phyloP scores from a whole-genome alignment of 2,888 invertebrate genomes.

The Megamerina dolium region DNA sequence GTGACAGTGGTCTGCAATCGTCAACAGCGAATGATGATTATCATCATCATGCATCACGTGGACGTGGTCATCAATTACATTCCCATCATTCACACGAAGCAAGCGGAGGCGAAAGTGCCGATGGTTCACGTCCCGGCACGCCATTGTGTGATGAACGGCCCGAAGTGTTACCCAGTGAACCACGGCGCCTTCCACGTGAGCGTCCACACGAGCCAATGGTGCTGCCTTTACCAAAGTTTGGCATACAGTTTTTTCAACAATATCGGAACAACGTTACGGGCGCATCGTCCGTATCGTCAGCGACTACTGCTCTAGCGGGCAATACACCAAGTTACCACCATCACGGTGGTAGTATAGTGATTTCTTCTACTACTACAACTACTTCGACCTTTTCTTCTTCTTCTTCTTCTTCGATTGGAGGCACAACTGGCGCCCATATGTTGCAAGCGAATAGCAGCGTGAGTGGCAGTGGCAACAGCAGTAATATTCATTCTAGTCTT shows the following conservation, averaged over 20 bases:
- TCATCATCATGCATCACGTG: conserved; percentile 49
- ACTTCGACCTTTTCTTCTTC: conserved; percentile 30
- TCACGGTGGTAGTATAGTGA: conserved; percentile 22
- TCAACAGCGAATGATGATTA: conserved; percentile 31
- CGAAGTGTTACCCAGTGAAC: conserved; percentile 68
- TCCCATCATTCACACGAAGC: conserved; percentile 52
- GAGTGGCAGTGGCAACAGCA: conserved; percentile 24
- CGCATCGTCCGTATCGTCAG: conserved; percentile 12
- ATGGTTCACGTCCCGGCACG: conserved; percentile 77
- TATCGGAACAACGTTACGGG: conserved; percentile 32
- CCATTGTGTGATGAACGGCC: conserved; percentile 77
- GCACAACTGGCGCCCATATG: conserved; percentile 21
- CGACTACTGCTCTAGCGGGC: too few relatives aligned
- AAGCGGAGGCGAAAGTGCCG: conserved; percentile 57
- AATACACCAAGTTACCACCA: conserved; percentile 25
- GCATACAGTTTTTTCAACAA: conserved; percentile 59
- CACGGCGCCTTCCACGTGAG: conserved; percentile 58
- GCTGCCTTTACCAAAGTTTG: conserved; percentile 84
- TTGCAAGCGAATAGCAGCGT: conserved; percentile 35
- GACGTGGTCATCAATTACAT: conserved; percentile 53
- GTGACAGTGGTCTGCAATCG: conserved; percentile 10
- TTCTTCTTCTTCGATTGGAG: conserved; percentile 19
- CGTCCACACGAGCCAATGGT: conserved; percentile 67
- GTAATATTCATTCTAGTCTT: conserved; percentile 46
- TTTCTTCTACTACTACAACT: too few relatives aligned